Percentiles rank a stretch among this genome's conserved stretches.
Conservation (phyloP, 2,113 vertebrate species). For the Neolamprologus caudopunctatus region DNA sequence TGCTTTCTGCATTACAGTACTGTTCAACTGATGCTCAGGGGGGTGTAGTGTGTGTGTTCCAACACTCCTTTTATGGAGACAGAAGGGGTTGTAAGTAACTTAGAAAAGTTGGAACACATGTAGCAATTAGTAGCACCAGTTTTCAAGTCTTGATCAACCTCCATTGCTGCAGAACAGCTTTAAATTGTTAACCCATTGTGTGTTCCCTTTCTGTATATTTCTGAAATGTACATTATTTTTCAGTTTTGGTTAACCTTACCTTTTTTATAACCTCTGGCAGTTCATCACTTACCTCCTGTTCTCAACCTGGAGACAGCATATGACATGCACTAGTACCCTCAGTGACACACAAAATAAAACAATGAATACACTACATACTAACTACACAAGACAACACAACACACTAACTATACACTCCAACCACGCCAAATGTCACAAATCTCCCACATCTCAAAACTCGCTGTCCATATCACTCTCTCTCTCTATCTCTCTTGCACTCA, state of each 20-base stretch:
- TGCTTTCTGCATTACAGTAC: not conserved
- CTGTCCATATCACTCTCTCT: not conserved
- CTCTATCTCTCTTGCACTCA: not conserved
- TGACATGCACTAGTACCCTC: not conserved
- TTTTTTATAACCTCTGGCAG: not conserved
- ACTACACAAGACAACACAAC: not conserved
- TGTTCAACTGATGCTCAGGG: not conserved
- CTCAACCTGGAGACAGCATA: not conserved
- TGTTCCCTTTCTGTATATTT: not conserved
- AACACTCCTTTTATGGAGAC: not conserved
- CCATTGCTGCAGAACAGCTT: not conserved
- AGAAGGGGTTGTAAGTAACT: not conserved
- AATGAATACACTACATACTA: not conserved
- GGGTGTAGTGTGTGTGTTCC: not conserved
- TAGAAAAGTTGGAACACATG: rapidly evolving
- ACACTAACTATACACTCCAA: not conserved
- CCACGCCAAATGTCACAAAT: not conserved
- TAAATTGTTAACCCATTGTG: not conserved
- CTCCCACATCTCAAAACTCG: not conserved
- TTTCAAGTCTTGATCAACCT: not conserved
- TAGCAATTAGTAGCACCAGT: not conserved
- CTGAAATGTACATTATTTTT: not conserved
- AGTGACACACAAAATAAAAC: not conserved
- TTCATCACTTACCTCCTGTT: not conserved
- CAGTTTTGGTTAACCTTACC: not conserved